Conservation (phyloP, 2,888 invertebrate genomes). For the Scotopteryx bipunctaria region DNA sequence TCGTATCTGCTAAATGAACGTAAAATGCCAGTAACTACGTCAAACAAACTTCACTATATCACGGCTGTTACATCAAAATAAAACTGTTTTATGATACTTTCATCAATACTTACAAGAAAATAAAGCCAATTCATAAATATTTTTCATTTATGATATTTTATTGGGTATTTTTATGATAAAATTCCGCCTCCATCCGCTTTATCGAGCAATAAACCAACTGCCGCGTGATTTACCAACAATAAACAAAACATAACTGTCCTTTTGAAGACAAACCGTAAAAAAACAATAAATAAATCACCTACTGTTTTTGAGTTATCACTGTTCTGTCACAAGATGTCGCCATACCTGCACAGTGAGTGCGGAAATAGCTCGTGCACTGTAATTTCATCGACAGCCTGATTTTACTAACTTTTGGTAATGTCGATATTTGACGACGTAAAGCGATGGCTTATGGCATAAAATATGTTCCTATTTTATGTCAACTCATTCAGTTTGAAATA, state of each 20-base stretch:
- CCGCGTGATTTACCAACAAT: slow-evolving; percentile 21
- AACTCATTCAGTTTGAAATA: too few species aligned
- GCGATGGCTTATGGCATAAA: too few species aligned
- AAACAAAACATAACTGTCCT: slow-evolving; percentile 11
- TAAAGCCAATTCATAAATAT: background rate
- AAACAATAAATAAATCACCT: slow-evolving; percentile 25
- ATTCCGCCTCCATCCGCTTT: background rate
- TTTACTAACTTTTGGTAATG: too few species aligned
- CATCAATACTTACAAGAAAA: slow-evolving; percentile 1
- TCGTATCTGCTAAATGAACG: too few species aligned
- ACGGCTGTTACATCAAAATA: too few species aligned
- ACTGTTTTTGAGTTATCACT: slow-evolving; percentile 14
- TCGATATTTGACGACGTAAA: too few species aligned
- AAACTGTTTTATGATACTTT: slow-evolving; percentile 1
- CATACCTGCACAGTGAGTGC: background rate
- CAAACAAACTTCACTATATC: too few species aligned
- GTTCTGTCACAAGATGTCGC: slow-evolving; percentile 11
- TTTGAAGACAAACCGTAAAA: slow-evolving; percentile 20
- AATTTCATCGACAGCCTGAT: too few species aligned
- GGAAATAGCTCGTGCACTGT: slow-evolving; percentile 1
- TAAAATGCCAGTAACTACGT: too few species aligned
- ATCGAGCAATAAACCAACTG: background rate
- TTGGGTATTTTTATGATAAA: slow-evolving; percentile 9
- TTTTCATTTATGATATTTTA: slow-evolving; percentile 13
- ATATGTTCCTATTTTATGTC: too few species aligned